Evolutionary conservation across 2,113 vertebrate species (phyloP), one percentile per base, ranked within the genome.

Genomic region (Chauna torquata): DNA sequence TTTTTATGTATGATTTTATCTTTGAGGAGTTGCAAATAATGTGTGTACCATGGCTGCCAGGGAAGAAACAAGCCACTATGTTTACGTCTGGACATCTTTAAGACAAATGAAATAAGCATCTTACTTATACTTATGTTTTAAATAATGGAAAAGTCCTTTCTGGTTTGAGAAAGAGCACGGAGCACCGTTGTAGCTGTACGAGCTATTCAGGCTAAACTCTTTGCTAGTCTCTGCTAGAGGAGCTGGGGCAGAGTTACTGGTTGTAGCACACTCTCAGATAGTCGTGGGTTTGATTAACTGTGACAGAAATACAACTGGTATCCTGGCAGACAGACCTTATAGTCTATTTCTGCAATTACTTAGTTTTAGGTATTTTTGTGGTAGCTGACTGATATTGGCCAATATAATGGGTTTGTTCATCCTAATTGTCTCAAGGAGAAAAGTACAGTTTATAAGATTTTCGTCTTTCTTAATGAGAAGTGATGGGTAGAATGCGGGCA

Each of bases 1-100:
- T 98, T 98, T 98, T 98, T 97, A 97, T 96, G 94, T 97, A 96
- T 97, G 89, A 96, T 97, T 98, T 94, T 96, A 93, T 98, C 96
- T 97, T 98, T 98, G 91, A 98, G 96, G 96, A 97, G 89, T 95
- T 96, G 58, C 94, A 97, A 96, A 92, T 95, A 97, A 91, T 69
- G 59, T 3, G 81, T 92, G 76, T 52, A 50, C 42, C 40, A 65
- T 58, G 93, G 64, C 82, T 98, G 94, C 91, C 94, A 97, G 94
- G 75, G 49, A 92, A 72, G 14, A 14, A 58, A 69, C 59, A 81
- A 89, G 93, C 44, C 75, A 75, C 75, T 86, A 10, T 61, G 70
- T 92, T 97, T 96, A 91, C 75, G 85, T 59, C 83, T 65, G 84
- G 90, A 86, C 91, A 92, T 52, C 92, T 97, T 95, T 90, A 81